These are phyloP conservation scores for Muscicapa adusta DNA, from an alignment of 2,113 vertebrate genomes.

Conservation along the genomic window DNA sequence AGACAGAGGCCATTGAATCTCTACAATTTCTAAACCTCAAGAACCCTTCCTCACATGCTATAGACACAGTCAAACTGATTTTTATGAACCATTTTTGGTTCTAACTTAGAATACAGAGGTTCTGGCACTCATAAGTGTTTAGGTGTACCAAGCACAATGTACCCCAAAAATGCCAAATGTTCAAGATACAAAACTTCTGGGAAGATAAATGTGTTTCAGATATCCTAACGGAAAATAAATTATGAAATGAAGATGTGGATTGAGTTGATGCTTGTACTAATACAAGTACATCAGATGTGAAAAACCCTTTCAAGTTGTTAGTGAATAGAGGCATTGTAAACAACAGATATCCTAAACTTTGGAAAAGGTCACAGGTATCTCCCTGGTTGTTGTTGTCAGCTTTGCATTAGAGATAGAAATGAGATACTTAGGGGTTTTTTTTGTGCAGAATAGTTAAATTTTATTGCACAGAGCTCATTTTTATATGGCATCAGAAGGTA, in stretches of 20 bases:
- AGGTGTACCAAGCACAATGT: background rate
- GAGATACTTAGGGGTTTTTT: background rate
- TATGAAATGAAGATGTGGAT: background rate
- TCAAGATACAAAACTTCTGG: background rate
- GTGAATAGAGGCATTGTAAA: background rate
- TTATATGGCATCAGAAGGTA: background rate
- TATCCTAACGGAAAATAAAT: background rate
- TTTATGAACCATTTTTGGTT: background rate
- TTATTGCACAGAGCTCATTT: background rate
- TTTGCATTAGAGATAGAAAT: background rate
- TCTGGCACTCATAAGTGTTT: background rate
- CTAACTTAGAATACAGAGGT: background rate
- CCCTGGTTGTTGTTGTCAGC: background rate
- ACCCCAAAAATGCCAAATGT: background rate
- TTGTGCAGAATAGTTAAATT: background rate
- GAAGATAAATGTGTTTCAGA: background rate
- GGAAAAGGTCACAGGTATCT: background rate
- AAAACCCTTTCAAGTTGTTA: background rate
- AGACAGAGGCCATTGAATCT: background rate
- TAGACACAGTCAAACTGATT: fast-evolving
- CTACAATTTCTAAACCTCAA: background rate
- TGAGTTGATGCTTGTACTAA: background rate
- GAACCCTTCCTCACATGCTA: background rate
- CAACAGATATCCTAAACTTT: background rate
- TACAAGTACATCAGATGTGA: background rate